Evolutionary conservation across 2,113 vertebrate genomes (phyloP).

Genomic region (Sisor rabdophorus): DNA sequence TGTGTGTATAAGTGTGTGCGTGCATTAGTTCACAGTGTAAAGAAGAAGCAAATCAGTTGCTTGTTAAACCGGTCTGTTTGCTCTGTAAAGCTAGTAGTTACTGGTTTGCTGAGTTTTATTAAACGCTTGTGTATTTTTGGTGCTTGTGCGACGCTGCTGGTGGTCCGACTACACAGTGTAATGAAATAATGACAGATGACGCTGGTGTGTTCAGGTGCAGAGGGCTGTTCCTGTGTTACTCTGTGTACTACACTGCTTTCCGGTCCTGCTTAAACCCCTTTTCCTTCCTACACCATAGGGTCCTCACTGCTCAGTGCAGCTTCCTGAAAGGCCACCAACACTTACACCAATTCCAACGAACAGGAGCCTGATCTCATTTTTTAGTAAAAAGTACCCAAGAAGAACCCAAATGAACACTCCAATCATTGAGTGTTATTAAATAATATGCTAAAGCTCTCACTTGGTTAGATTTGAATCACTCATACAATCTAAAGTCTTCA

Average conservation of each 20-base stretch:
- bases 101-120: background rate
- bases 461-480: no score
- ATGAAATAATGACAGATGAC: constrained; percentile 31
- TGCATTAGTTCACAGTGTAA: background rate
- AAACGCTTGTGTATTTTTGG: background rate
- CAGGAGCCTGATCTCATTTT: background rate
- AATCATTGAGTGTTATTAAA: background rate
- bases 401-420: background rate
- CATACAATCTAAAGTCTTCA: no score
- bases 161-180: background rate
- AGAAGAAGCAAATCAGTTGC: constrained; percentile 22
- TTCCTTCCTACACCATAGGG: constrained; percentile 51
- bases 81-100: background rate
- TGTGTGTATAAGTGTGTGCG: background rate
- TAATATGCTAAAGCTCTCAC: background rate
- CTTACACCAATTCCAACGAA: background rate
- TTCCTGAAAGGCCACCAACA: background rate
- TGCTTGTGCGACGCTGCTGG: background rate
- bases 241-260: constrained; percentile 46
- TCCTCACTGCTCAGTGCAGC: background rate
- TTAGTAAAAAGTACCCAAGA: background rate
- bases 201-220: constrained; percentile 28
- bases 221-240: constrained; percentile 55
- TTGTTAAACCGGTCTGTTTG: constrained; percentile 23
- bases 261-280: constrained; percentile 39